Conservation (phyloP, 2,888 invertebrate species). For the Fissipunctia ypsillon region DNA sequence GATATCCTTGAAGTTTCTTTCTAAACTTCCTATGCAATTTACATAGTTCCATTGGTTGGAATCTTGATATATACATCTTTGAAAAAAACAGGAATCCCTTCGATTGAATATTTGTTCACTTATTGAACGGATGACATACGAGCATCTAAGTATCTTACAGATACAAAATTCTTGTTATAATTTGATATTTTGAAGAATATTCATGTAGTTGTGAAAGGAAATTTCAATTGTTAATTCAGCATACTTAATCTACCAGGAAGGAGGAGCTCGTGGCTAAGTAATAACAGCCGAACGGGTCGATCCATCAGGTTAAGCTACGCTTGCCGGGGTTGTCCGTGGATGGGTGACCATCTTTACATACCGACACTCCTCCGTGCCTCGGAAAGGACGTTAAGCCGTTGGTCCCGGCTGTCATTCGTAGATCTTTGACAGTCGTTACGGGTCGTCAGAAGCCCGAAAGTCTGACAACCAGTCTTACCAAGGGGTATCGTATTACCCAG, state of each 20-base stretch:
- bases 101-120: neutral
- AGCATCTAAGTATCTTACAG: neutral
- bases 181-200: neutral
- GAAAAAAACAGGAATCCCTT: neutral
- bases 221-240: neutral
- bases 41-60: neutral
- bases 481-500: too few species aligned
- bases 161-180: neutral
- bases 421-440: too few species aligned
- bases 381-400: too few species aligned
- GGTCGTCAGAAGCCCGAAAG: too few species aligned
- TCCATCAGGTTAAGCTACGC: too few species aligned
- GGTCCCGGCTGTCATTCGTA: too few species aligned
- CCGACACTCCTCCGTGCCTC: too few species aligned
- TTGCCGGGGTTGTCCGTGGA: too few species aligned
- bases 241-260: constrained; percentile 18
- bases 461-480: too few species aligned
- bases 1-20: constrained; percentile 29
- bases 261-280: too few species aligned
- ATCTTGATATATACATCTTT: neutral
- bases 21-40: constrained; percentile 8
- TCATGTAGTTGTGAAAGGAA: neutral
- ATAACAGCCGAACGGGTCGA: too few species aligned
- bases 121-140: neutral
- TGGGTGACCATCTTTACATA: too few species aligned